Evolutionary conservation across 2,888 invertebrate species (phyloP), one percentile per base, ranked within the genome.

Genomic region (Epsilonema sp.): DNA sequence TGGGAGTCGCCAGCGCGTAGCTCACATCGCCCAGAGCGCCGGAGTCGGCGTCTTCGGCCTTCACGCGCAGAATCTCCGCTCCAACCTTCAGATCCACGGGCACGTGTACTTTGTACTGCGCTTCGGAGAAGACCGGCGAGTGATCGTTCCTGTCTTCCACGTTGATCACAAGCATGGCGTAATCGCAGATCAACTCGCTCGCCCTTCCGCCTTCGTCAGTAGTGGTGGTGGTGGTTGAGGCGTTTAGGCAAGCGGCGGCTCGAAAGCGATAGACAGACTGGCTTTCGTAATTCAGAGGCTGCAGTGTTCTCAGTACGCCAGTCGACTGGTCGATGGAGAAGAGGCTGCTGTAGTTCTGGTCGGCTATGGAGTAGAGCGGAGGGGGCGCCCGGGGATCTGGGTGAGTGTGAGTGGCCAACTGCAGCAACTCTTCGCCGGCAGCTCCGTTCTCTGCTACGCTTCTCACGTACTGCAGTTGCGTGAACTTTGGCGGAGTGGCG

Each of bases 111-210:
- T 82, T 82, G 64, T 86, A 87, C 64, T 84, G 84, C 60, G 80
- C 79, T 4, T 61, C 63, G 64, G 84, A 81, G 65, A 86, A 86
- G 2, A 82, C 76, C 0, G 86, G 86, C 52, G 80, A 79, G 62
- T 85, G 85, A 64, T 86, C 86, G 66, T 86, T 87, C 66, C 83
- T 83, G 65, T 86, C 86, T 43, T 82, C 70, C 51, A 87, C 76
- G 55, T 75, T 75, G 24, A 87, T 78, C 48, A 72, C 69, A 25
- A 86, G 73, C 56, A 76, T 74, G 2, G 77, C 75, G 16, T 16
- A 23, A n/a, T 42, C 23, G 20, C 11, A 11, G 4, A 23, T 13
- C 19, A 13, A 19, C 19, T 39, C 21, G 19, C 5, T 8, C 58
- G 76, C 76, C n/a, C n/a, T n/a, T n/a, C n/a, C n/a, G n/a, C n/a